phyloP scores from a whole-genome alignment of 2,113 vertebrate genomes.

The Phaethornis superciliosus region DNA sequence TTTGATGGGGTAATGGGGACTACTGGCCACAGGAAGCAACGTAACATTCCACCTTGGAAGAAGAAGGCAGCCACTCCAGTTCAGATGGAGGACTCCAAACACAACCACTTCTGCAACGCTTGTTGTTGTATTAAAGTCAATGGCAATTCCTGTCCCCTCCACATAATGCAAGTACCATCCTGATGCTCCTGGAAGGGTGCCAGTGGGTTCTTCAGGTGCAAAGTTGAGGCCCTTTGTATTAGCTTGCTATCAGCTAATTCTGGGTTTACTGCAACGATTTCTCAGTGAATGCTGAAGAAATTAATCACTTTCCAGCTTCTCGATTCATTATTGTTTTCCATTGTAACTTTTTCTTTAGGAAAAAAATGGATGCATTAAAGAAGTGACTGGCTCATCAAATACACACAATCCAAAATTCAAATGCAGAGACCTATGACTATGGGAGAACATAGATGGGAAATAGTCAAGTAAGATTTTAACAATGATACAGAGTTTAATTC shows the following conservation, averaged over 20 bases:
- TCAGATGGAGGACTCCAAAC: neutral
- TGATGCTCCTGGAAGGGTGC: neutral
- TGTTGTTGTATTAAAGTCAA: neutral
- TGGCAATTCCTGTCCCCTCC: neutral
- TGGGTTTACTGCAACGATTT: neutral
- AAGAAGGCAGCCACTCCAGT: neutral
- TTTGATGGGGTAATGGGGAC: neutral
- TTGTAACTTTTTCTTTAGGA: neutral
- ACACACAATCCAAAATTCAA: constrained; percentile 14
- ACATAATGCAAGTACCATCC: neutral
- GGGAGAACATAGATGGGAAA: constrained; percentile 4
- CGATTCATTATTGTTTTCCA: constrained; percentile 11
- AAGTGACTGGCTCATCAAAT: neutral
- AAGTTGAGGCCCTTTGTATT: neutral
- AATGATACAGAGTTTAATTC: constrained; percentile 61
- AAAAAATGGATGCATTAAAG: neutral
- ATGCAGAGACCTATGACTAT: neutral
- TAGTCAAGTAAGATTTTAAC: constrained; percentile 36
- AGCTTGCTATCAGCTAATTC: neutral
- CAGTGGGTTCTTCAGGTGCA: neutral
- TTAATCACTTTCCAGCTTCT: neutral
- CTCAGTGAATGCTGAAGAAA: neutral
- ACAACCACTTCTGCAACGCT: neutral
- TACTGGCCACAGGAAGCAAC: neutral
- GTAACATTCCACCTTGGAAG: neutral